Evolutionary conservation across 2,888 invertebrate species (phyloP), one percentile per base, ranked within the genome.

Genomic region (Eilema depressum): DNA sequence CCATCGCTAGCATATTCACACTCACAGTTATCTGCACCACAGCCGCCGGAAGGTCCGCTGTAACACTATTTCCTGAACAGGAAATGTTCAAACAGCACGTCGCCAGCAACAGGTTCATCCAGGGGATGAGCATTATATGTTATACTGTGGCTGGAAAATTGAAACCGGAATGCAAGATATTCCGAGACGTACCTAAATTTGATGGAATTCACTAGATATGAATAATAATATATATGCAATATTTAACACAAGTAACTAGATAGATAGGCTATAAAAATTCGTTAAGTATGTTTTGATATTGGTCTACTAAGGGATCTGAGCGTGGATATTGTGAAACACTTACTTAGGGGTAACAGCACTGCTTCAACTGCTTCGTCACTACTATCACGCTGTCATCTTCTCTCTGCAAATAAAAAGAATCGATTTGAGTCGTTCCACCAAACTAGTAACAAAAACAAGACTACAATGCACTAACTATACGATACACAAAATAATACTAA

Each of bases 401-500:
- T 75, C 76, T 81, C 91, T 91, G 90, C 73, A 87, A 92, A 90
- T 86, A 92, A 92, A 91, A 92, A 89, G 84, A 88, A 88, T 89
- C 81, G 89, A 83, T 88, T 91, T 91, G 92, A 91, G 91, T 89
- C 90, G 71, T 87, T 91, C 93, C 93, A 93, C 92, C 92, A 72
- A 77, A 71, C 63, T 71, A n/a, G 76, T 33, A 72, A 73, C 76
- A 81, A 81, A 86, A 75, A 70, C 75, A 79, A 76, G 77, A 81
- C 78, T 82, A 85, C 69, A 60, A 70, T 59, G 64, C 79, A 60
- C 65, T 72, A 79, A 66, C 68, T 78, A 78, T 74, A 75, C 57
- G 62, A 65, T 37, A 53, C 23, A 56, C 47, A 37, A 63, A 69
- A 73, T 65, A 33, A 69, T 78, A 74, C 79, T 82, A 78, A 67